A percentile compares a stretch with the other conserved stretches of the same genome.
Conservation (phyloP, 2,113 vertebrate genomes). For the Ibidorhyncha struthersii region DNA sequence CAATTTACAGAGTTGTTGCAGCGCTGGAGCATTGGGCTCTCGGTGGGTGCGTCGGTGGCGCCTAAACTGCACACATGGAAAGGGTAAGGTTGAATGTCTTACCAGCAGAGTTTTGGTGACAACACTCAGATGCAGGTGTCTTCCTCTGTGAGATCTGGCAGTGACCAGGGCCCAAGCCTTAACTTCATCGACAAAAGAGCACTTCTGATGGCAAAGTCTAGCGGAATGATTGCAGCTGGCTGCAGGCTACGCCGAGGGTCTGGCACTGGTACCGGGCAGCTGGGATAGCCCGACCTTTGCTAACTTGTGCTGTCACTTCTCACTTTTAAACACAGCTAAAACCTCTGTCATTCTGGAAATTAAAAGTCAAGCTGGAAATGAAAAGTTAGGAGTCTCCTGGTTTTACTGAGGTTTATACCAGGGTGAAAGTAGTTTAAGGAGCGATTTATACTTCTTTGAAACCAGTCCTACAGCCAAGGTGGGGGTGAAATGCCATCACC, state of each 20-base stretch:
- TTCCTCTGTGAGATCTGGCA: not conserved
- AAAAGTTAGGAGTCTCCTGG: not conserved
- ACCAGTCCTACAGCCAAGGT: not conserved
- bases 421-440: not conserved
- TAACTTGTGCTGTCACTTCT: accelerated
- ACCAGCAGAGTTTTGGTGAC: not conserved
- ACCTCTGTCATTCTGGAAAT: not conserved
- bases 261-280: accelerated
- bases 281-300: accelerated
- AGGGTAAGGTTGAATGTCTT: not conserved
- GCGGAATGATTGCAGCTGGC: accelerated
- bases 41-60: not conserved
- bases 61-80: not conserved
- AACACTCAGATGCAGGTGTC: not conserved
- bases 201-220: not conserved
- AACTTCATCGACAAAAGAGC: not conserved
- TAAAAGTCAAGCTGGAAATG: not conserved
- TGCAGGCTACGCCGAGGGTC: not conserved
- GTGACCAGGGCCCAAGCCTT: not conserved
- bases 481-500: not conserved
- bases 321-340: not conserved
- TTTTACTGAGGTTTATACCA: not conserved
- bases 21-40: not conserved
- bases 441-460: not conserved
- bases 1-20: not conserved